Conservation (phyloP, 2,797 vertebrate genomes). For the Silurus aristotelis region DNA sequence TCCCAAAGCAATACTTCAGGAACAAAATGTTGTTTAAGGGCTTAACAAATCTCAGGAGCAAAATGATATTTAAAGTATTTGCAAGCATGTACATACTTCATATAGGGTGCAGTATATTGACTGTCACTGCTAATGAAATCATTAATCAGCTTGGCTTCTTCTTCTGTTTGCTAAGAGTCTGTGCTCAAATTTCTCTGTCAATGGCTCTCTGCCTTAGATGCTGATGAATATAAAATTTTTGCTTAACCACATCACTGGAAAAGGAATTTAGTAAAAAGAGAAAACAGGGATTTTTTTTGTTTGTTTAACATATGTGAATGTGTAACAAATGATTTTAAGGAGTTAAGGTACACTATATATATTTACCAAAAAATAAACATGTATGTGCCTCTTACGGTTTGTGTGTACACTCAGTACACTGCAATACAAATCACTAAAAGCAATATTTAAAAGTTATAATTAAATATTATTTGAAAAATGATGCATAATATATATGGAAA, state of each 20-base stretch:
- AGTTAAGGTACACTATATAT: too few species aligned
- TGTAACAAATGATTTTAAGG: too few species aligned
- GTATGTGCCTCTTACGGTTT: too few species aligned
- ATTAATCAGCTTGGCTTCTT: slow-evolving; percentile 49
- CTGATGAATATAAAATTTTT: slow-evolving; percentile 48
- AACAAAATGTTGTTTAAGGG: slow-evolving; percentile 41
- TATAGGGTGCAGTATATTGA: slow-evolving; percentile 36
- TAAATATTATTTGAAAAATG: too few species aligned
- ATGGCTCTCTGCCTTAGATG: slow-evolving; percentile 31
- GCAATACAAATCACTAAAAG: too few species aligned
- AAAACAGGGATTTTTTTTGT: slow-evolving; percentile 9
- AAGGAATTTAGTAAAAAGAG: slow-evolving; percentile 28
- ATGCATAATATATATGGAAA: too few species aligned
- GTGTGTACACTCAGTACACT: too few species aligned
- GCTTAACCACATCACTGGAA: slow-evolving; percentile 17
- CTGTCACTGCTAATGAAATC: slow-evolving; percentile 52
- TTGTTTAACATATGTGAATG: too few species aligned
- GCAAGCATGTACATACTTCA: slow-evolving; percentile 35
- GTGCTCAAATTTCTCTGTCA: slow-evolving; percentile 50
- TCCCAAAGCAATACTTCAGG: background rate
- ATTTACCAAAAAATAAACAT: too few species aligned
- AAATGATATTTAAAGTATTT: slow-evolving; percentile 43
- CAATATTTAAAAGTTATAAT: too few species aligned
- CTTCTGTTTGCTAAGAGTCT: slow-evolving; percentile 43
- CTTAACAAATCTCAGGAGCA: slow-evolving; percentile 36